Evolutionary conservation across 2,113 vertebrate species (phyloP), one percentile per base, ranked within the genome.

Genomic region (Ictalurus punctatus): DNA sequence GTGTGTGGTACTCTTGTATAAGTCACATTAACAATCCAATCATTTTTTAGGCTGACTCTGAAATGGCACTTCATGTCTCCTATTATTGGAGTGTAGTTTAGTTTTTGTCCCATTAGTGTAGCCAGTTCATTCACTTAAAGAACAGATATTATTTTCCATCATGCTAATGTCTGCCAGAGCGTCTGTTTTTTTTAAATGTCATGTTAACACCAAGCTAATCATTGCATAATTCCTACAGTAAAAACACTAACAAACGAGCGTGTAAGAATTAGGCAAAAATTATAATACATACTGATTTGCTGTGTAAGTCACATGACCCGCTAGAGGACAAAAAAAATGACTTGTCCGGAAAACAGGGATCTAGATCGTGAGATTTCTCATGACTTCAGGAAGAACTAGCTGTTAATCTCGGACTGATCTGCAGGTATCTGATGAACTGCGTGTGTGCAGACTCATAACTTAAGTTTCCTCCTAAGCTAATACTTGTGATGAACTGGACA

Each of bases 391-490:
- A 81, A 81, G n/a, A 30, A 30, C 78, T 56, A 56, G n/a, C 63
- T 73, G 44, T 34, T 73, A 52, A 73, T 73, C 84, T 85, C 67
- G 0, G 30, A 0, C 7, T 19, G 44, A 85, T 71, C 84, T 85
- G 48, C 84, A 73, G 84, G 54, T 82, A 82, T 85, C 16, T 71
- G 65, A 54, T 69, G n/a, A 85, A 82, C 17, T 2, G 16, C 8
- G n/a, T 85, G 27, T 85, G 65, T 2, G 61, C 23, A 87, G 86
- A 56, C 78, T 52, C 23, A 74, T 67, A 73, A 56, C 54, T 86
- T 61, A 48, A 79, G 48, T 73, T 58, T 78, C 65, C 56, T 85
- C 58, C 84, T 69, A 30, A 86, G 86, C 84, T 90, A 81, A 90
- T 40, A 74, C 58, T 65, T 21, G 76, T 40, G 16, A 54, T 67